Base-by-base conservation (phyloP, 2,888 invertebrate genomes). In the Nephrotoma flavescens region DNA sequence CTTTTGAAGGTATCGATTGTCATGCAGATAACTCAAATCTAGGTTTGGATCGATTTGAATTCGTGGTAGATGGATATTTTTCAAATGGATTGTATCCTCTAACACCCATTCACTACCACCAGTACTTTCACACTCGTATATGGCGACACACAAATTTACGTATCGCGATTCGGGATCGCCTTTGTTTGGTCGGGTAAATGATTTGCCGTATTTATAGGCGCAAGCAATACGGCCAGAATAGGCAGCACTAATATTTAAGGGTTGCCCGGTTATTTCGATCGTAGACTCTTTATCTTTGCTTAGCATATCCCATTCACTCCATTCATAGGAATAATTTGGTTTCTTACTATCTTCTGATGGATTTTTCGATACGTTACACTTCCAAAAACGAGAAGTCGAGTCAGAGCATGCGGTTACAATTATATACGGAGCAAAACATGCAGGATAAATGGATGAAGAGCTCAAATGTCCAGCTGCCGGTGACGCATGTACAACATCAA, bases 91-190 rank as follows among this genome's bases (percentile, higher is more conserved):
- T 0, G 97, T 97, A 89, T 99, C 99, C 91, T 99, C 99, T 11
- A 98, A 92, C 84, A 98, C 93, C 99, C 99, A 99, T 89, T 96
- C 96, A 57, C 96, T 95, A 87, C 97, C 99, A 86, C 98, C 99
- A 6, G 98, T 98, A 88, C 99, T 99, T 92, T 99, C 99, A 91
- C 99, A 99, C 91, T 99, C 99, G 92, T 98, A 99, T 88, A 99
- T 98, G 84, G 98, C 97, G 6, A 99, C 98, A 91, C 96, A 96
- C 0, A 97, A 93, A 91, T 97, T 97, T 41, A 97, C 97, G 91
- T 96, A 97, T 87, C 97, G 94, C 0, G 96, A 96, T 88, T 95
- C 95, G 0, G 95, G 95, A 90, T 95, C 95, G 88, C 93, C 94
- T 89, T 94, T 94, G 85, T 95, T 95, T 0, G 95, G 95, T 0